A percentile compares a stretch with the other conserved stretches of the same genome.
Evolutionary conservation across 2,888 invertebrate genomes (phyloP).

Genomic region (Cancer borealis): DNA sequence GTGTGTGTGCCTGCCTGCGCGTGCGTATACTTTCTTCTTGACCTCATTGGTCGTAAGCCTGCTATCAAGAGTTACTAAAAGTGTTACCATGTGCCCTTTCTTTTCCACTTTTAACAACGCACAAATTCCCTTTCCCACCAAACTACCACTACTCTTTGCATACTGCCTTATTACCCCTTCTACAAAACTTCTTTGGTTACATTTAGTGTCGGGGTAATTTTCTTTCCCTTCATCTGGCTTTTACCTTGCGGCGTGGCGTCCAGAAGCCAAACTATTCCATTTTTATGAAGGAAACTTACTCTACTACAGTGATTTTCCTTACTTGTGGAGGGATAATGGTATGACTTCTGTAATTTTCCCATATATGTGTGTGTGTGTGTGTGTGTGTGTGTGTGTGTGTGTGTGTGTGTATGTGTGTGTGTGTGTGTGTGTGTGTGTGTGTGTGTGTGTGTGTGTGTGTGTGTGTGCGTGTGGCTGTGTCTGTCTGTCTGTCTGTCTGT

Average conservation of each 20-base stretch:
- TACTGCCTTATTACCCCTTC: neutral
- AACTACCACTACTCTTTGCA: neutral
- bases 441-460: constrained; percentile 11
- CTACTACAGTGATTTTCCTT: neutral
- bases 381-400: constrained; percentile 27
- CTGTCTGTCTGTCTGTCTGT: neutral
- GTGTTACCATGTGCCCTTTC: neutral
- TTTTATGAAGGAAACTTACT: constrained; percentile 22
- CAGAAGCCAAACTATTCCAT: neutral
- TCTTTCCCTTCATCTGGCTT: neutral
- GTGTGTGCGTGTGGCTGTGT: neutral
- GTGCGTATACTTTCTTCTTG: neutral
- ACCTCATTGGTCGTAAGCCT: neutral
- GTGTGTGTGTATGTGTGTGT: neutral
- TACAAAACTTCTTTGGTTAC: neutral
- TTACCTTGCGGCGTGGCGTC: neutral
- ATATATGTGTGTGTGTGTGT: neutral
- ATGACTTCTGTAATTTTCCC: neutral
- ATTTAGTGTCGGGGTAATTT: neutral
- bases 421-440: neutral
- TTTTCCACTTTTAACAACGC: neutral
- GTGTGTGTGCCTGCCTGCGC: neutral
- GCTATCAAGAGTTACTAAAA: neutral
- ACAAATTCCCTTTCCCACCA: neutral
- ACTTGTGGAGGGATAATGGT: neutral